Percentiles rank a stretch among this genome's conserved stretches.
Conservation (phyloP, 1,140 invertebrate genomes). For the Potamilus streckersoni region DNA sequence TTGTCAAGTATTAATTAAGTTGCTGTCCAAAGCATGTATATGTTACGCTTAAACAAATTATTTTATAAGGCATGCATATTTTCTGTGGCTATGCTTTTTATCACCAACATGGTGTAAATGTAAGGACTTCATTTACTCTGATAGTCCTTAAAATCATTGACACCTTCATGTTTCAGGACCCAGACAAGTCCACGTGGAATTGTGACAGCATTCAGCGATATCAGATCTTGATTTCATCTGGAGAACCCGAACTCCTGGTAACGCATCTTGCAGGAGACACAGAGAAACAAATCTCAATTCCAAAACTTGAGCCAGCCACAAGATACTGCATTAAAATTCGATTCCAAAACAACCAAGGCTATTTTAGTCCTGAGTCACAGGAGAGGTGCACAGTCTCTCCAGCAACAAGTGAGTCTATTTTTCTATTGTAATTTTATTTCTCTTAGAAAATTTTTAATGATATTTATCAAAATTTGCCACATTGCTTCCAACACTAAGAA, state of each 20-base stretch:
- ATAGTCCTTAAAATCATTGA: neutral
- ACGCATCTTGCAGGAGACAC: constrained; percentile 30
- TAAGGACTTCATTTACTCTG: no score
- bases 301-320: constrained; percentile 42
- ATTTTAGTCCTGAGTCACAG: constrained; percentile 36
- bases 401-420: constrained; percentile 39
- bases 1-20: no score
- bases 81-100: no score
- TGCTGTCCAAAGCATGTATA: no score
- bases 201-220: constrained; percentile 26
- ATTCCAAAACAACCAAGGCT: constrained; percentile 40
- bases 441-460: no score
- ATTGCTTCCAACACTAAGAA: no score
- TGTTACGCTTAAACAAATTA: no score
- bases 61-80: no score
- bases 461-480: no score
- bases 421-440: neutral
- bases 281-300: constrained; percentile 27
- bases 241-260: constrained; percentile 15
- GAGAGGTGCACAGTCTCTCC: constrained; percentile 46
- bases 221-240: constrained; percentile 20
- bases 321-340: constrained; percentile 43
- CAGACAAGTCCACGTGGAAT: constrained; percentile 16
- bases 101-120: no score
- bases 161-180: constrained; percentile 2